Evolutionary conservation across 2,888 invertebrate genomes (phyloP).

Genomic region (Rhodophaea formosa): DNA sequence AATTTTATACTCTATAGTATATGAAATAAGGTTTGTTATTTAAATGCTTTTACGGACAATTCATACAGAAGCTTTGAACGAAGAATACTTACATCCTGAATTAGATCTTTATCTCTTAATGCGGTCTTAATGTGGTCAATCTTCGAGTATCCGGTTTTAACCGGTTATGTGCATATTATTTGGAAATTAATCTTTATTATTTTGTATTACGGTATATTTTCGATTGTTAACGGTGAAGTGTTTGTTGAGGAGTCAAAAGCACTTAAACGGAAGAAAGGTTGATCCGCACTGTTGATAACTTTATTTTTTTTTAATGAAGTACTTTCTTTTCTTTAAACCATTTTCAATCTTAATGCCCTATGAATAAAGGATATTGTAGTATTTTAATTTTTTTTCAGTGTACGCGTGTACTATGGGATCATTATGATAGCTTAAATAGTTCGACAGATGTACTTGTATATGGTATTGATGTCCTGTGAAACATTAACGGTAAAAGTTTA

Average conservation of each 20-base stretch:
- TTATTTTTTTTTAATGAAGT: constrained; percentile 35
- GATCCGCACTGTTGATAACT: constrained; percentile 23
- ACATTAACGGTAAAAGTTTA: constrained; percentile 17
- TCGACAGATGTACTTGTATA: constrained; percentile 27
- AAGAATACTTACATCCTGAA: constrained; percentile 60
- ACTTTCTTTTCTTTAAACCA: constrained; percentile 19
- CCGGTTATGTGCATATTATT: constrained; percentile 22
- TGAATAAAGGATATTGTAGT: neutral
- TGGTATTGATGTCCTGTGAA: constrained; percentile 17
- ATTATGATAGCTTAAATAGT: constrained; percentile 24
- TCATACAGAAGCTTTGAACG: constrained; percentile 31
- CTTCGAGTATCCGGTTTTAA: constrained; percentile 51
- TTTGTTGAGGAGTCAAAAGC: constrained; percentile 50
- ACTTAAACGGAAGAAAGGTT: constrained; percentile 38
- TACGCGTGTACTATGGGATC: constrained; percentile 24
- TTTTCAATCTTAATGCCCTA: constrained; percentile 18
- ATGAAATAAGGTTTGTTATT: neutral
- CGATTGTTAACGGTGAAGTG: constrained; percentile 43
- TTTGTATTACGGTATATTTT: constrained; percentile 25
- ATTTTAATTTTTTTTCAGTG: neutral
- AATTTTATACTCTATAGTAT: neutral
- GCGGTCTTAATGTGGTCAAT: constrained; percentile 51
- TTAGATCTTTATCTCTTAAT: constrained; percentile 73
- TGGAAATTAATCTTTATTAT: neutral
- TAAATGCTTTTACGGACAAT: neutral